A percentile compares a stretch with the other conserved stretches of the same genome.
These are phyloP conservation scores for Gasterosteus aculeatus DNA, from an alignment of 2,113 vertebrate species.

Conservation along the genomic window DNA sequence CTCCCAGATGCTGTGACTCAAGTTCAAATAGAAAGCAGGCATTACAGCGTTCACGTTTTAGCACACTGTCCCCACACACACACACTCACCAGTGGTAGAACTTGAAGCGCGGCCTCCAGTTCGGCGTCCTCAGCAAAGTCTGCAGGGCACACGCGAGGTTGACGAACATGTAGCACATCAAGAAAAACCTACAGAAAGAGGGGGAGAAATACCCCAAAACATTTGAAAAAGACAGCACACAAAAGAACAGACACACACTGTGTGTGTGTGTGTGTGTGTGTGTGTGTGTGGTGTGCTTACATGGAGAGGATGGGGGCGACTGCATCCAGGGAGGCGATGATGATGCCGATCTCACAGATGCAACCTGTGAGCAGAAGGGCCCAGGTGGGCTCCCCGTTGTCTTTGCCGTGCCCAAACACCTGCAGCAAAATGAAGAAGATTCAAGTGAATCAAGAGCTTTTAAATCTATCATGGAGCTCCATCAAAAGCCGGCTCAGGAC, in stretches of 20 bases:
- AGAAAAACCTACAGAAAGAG: slow-evolving; percentile 89
- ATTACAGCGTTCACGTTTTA: background rate
- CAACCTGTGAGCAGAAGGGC: slow-evolving; percentile 93
- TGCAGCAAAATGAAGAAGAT: slow-evolving; percentile 56
- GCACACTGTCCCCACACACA: background rate
- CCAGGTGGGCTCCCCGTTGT: slow-evolving; percentile 97
- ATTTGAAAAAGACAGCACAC: background rate
- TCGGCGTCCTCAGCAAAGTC: slow-evolving; percentile 94
- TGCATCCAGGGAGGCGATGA: slow-evolving; percentile 96
- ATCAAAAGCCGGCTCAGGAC: background rate
- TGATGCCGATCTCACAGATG: slow-evolving; percentile 98
- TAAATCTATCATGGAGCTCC: background rate
- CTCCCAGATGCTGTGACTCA: no score
- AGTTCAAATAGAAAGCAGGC: background rate
- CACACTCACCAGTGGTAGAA: slow-evolving; percentile 96
- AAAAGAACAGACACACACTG: background rate
- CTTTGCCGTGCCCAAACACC: slow-evolving; percentile 98
- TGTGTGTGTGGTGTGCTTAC: slow-evolving; percentile 71
- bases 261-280: background rate
- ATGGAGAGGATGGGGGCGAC: slow-evolving; percentile 99
- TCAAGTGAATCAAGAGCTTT: background rate
- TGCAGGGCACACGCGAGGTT: slow-evolving; percentile 97
- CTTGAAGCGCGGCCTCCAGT: slow-evolving; percentile 97
- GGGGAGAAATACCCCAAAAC: background rate
- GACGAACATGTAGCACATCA: slow-evolving; percentile 99